Conservation (phyloP, 2,888 invertebrate genomes). For the Tipula confusa region DNA sequence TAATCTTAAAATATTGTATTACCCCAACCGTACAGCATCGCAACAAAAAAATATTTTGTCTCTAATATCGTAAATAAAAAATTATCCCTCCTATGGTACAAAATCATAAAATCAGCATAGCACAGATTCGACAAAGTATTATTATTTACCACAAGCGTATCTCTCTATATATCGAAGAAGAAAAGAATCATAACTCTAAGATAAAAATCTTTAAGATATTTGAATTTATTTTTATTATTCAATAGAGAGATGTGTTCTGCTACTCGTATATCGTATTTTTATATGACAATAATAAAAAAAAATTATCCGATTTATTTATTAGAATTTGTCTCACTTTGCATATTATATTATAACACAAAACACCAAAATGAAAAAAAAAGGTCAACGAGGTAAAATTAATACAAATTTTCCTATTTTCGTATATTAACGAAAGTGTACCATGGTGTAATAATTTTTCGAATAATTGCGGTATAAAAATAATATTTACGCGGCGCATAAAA, state of each 20-base stretch:
- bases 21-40: background rate
- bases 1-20: background rate
- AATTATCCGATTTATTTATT: background rate
- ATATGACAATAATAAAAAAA: conserved; percentile 5
- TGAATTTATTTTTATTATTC: background rate
- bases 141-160: background rate
- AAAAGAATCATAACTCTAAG: background rate
- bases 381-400: background rate
- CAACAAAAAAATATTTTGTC: background rate
- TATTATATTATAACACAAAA: too few species aligned
- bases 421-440: background rate
- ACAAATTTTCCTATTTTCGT: background rate
- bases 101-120: background rate
- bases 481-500: background rate
- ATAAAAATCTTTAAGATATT: background rate
- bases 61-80: background rate
- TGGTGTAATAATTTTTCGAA: background rate
- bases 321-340: background rate
- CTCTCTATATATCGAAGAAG: background rate
- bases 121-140: background rate
- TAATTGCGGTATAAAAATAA: background rate
- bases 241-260: background rate
- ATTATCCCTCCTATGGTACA: background rate
- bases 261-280: background rate
- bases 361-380: background rate